Evolutionary conservation across 2,113 vertebrate genomes (phyloP).

Genomic region (Rutilus rutilus): DNA sequence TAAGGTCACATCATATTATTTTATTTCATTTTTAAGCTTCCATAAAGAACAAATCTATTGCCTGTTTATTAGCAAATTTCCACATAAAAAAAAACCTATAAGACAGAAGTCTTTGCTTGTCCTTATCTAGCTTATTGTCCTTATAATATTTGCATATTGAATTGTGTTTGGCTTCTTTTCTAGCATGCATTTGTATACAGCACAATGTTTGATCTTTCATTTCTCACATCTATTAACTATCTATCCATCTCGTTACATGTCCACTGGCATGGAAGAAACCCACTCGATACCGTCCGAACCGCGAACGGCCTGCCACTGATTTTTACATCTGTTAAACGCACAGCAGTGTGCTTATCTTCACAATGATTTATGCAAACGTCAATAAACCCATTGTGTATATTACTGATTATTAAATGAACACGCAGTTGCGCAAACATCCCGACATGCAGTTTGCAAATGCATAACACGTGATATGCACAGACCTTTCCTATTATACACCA

Average conservation of each 20-base stretch:
- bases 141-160: background rate
- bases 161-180: background rate
- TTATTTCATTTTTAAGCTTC: background rate
- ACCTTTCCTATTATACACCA: background rate
- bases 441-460: background rate
- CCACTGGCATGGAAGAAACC: constrained; percentile 4
- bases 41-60: too few species aligned
- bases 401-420: background rate
- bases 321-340: background rate
- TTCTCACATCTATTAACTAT: constrained; percentile 1
- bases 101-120: too few species aligned
- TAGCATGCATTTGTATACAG: background rate
- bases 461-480: background rate
- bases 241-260: constrained; percentile 2
- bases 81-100: background rate
- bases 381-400: background rate
- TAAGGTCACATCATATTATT: background rate
- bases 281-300: constrained; percentile 12
- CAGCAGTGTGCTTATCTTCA: background rate
- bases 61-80: background rate
- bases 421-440: background rate
- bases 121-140: too few species aligned
- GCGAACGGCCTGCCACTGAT: background rate
- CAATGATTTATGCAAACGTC: background rate
- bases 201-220: background rate